Conservation (phyloP, 2,888 invertebrate species). For the Trissolcus japonicus region DNA sequence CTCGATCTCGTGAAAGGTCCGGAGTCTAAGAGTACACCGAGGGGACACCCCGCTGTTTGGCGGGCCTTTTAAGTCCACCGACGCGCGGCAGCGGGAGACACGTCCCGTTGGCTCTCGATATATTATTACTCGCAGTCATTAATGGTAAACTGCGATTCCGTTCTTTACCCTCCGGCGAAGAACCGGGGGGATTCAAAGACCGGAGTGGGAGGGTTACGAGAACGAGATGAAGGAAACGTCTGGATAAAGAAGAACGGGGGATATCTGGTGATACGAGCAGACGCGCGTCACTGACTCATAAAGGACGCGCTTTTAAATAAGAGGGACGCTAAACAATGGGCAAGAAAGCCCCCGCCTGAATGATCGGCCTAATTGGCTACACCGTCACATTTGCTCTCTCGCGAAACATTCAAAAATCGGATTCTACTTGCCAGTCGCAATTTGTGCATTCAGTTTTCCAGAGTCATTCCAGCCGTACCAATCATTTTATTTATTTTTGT, state of each 20-base stretch:
- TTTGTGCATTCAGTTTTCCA: no score
- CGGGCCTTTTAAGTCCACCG: constrained; percentile 73
- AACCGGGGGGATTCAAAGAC: neutral
- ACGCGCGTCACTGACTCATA: constrained; percentile 38
- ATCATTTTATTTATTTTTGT: no score
- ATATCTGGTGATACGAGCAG: constrained; percentile 24
- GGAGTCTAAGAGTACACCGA: constrained; percentile 65
- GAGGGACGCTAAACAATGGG: constrained; percentile 46
- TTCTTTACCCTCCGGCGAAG: constrained; percentile 28
- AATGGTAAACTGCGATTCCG: constrained; percentile 70
- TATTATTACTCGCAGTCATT: constrained; percentile 73
- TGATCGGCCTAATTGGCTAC: constrained; percentile 51
- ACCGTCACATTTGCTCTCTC: constrained; percentile 1
- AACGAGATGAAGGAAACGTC: constrained; percentile 38
- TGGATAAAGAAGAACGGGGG: constrained; percentile 40
- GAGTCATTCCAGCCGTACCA: no score
- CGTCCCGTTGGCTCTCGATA: constrained; percentile 68
- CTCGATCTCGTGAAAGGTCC: constrained; percentile 63
- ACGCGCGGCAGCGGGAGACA: constrained; percentile 71
- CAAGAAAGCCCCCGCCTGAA: constrained; percentile 29
- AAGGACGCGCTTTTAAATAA: constrained; percentile 36
- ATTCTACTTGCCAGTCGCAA: no score
- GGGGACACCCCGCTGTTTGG: constrained; percentile 74
- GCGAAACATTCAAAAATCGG: no score
- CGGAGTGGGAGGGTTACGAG: neutral